phyloP scores from a whole-genome alignment of 2,888 invertebrate species.

The Dorcus hopei region DNA sequence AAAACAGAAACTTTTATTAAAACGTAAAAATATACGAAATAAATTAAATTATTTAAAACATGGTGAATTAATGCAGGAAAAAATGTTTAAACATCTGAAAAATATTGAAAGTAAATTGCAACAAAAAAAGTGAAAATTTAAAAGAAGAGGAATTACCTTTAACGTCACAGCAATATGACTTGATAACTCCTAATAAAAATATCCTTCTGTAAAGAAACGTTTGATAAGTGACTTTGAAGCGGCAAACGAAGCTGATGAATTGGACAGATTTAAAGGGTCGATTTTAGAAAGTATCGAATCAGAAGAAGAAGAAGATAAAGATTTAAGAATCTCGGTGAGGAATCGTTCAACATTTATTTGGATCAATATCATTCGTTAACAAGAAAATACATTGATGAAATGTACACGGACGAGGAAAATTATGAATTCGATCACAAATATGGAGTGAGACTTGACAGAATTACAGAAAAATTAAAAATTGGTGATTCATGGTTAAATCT shows the following conservation, averaged over 20 bases:
- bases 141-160: neutral
- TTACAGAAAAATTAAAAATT: neutral
- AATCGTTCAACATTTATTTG: neutral
- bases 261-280: neutral
- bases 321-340: neutral
- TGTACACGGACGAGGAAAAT: slow-evolving; percentile 6
- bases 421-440: slow-evolving; percentile 20
- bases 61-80: slow-evolving; percentile 2
- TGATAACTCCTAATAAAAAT: neutral
- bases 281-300: neutral
- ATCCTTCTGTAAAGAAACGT: neutral
- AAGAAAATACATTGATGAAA: slow-evolving; percentile 10
- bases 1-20: neutral
- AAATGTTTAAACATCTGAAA: neutral
- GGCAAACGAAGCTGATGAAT: neutral
- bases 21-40: neutral
- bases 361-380: slow-evolving; percentile 17
- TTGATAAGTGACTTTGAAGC: neutral
- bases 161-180: neutral
- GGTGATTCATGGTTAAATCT: neutral
- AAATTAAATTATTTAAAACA: slow-evolving; percentile 2
- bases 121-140: neutral
- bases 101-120: too few species aligned
- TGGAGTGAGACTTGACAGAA: slow-evolving; percentile 16
- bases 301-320: slow-evolving; percentile 6